Percentiles rank a stretch among this genome's conserved stretches.
Conservation (phyloP, 2,113 vertebrate species). For the Neotoma lepida region DNA sequence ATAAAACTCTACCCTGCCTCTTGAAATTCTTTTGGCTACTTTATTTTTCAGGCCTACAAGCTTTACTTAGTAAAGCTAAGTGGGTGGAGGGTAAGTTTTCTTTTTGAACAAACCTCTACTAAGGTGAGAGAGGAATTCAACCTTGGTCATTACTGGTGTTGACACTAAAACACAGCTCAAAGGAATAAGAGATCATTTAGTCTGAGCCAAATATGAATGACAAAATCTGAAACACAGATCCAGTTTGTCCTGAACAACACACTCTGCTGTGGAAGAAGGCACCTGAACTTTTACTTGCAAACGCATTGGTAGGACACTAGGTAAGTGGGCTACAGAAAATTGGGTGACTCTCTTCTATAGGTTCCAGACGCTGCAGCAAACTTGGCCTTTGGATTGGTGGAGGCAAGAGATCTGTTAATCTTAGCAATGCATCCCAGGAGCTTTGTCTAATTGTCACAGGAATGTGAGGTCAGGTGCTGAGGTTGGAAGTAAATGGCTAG, state of each 20-base stretch:
- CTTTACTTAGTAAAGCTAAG: neutral
- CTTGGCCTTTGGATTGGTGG: neutral
- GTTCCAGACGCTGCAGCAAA: neutral
- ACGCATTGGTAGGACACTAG: neutral
- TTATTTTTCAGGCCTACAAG: neutral
- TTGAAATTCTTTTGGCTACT: neutral
- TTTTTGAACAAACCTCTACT: neutral
- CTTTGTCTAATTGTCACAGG: neutral
- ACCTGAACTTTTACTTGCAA: neutral
- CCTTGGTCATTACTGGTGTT: neutral
- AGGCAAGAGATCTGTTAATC: neutral
- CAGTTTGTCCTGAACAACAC: neutral
- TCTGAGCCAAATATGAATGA: neutral
- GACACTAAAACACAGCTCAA: neutral
- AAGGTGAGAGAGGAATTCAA: neutral
- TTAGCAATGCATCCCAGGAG: neutral
- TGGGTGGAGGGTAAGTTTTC: neutral
- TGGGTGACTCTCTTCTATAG: neutral
- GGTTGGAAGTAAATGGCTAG: neutral
- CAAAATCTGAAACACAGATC: neutral
- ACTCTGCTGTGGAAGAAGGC: neutral
- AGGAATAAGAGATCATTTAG: neutral
- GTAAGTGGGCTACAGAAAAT: neutral
- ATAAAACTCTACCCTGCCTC: neutral
- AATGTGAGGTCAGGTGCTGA: neutral